Conservation (phyloP, 2,113 vertebrate species). For the Pangasianodon hypophthalmus region DNA sequence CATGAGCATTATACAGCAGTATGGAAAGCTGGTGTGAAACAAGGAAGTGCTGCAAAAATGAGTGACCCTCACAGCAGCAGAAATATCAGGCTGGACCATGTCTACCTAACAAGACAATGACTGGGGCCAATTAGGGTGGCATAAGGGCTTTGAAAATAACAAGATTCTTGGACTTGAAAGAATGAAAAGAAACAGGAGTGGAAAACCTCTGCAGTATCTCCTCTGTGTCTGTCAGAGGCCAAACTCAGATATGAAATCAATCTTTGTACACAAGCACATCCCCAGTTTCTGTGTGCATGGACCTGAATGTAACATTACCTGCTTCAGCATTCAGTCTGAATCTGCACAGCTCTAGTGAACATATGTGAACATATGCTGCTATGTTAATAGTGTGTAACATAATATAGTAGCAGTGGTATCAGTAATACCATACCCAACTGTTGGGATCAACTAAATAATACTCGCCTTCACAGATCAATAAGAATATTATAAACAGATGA, state of each 20-base stretch:
- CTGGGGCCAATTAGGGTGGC: constrained; percentile 76
- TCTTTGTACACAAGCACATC: constrained; percentile 66
- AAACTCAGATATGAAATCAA: constrained; percentile 66
- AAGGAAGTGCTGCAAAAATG: constrained; percentile 67
- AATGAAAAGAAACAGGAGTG: constrained; percentile 65
- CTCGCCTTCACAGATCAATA: background rate
- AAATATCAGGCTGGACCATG: constrained; percentile 67
- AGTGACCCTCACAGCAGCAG: constrained; percentile 65
- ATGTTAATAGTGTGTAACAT: background rate
- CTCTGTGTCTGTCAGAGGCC: constrained; percentile 60
- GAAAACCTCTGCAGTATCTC: constrained; percentile 62
- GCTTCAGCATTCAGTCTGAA: constrained; percentile 13
- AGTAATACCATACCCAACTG: background rate
- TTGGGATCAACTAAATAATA: background rate
- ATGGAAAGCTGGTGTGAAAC: constrained; percentile 70
- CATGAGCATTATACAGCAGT: constrained; percentile 60
- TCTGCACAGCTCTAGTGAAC: background rate
- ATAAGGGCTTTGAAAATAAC: constrained; percentile 67
- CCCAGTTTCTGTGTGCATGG: constrained; percentile 64
- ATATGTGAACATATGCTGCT: constrained; percentile 22
- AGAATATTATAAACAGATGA: background rate
- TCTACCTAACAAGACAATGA: constrained; percentile 76
- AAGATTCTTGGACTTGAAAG: constrained; percentile 63
- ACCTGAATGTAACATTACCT: constrained; percentile 67
- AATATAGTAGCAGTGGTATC: background rate